Conservation (phyloP, 2,797 vertebrate species). For the Petrocephalus sullivani region DNA sequence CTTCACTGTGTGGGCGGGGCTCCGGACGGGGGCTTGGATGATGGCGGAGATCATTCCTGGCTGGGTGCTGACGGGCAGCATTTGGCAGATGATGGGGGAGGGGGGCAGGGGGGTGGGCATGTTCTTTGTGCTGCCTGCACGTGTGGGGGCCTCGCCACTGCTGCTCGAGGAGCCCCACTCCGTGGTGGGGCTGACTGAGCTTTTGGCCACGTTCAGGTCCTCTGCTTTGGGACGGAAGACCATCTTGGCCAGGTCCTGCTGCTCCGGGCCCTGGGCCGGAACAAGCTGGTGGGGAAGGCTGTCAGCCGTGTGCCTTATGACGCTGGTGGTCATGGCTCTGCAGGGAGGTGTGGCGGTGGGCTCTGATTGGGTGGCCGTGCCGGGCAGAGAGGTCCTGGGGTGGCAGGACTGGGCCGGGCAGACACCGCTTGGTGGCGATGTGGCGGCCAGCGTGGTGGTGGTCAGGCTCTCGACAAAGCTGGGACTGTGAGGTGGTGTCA, state of each 20-base stretch:
- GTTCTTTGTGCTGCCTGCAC: slow-evolving; percentile 40
- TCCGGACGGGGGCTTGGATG: slow-evolving; percentile 66
- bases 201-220: slow-evolving; percentile 34
- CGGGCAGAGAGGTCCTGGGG: slow-evolving; percentile 24
- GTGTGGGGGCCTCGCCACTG: slow-evolving; percentile 35
- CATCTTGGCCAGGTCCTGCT: slow-evolving; percentile 42
- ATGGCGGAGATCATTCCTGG: slow-evolving; percentile 78
- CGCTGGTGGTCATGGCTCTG: slow-evolving; percentile 80
- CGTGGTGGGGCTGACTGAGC: slow-evolving; percentile 32
- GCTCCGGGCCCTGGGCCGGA: slow-evolving; percentile 50
- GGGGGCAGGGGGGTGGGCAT: slow-evolving; percentile 53
- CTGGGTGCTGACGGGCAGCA: slow-evolving; percentile 80
- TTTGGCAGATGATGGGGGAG: slow-evolving; percentile 85
- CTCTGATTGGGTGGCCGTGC: slow-evolving; percentile 35
- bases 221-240: slow-evolving; percentile 34
- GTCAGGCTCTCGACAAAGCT: slow-evolving; percentile 70
- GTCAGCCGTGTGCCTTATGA: slow-evolving; percentile 85
- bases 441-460: slow-evolving; percentile 30
- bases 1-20: slow-evolving; percentile 57
- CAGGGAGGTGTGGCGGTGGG: slow-evolving; percentile 51
- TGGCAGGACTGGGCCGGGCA: slow-evolving; percentile 32
- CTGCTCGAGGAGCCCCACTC: slow-evolving; percentile 36
- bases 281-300: slow-evolving; percentile 61
- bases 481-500: slow-evolving; percentile 96
- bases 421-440: slow-evolving; percentile 30